Evolutionary conservation across 2,888 invertebrate genomes (phyloP).

Genomic region (Zootermopsis nevadensis): DNA sequence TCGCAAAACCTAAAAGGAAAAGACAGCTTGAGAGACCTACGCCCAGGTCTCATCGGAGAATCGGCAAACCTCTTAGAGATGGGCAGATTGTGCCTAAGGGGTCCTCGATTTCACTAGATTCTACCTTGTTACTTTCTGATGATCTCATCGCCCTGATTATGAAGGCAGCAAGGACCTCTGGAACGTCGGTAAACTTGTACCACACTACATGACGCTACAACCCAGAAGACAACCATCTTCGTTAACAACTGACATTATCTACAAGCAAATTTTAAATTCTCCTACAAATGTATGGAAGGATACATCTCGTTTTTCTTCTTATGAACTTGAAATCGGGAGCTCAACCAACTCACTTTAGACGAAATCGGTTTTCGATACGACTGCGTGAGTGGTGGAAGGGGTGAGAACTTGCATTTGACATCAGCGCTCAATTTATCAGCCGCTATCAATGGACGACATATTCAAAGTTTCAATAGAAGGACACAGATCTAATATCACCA

Average conservation of each 20-base stretch:
- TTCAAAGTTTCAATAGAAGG: background rate
- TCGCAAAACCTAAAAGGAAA: no score
- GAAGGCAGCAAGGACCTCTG: no score
- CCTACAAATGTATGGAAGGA: background rate
- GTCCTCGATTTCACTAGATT: no score
- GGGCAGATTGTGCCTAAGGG: no score
- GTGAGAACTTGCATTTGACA: background rate
- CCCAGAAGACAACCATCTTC: no score
- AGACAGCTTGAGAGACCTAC: no score
- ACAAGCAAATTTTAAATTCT: background rate
- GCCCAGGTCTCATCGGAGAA: no score
- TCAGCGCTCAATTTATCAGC: constrained; percentile 3
- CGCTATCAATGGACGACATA: background rate
- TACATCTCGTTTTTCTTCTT: background rate
- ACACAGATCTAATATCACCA: background rate
- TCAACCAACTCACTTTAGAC: background rate
- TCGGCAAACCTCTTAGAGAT: no score
- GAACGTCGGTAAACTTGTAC: no score
- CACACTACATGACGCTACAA: no score
- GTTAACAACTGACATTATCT: background rate
- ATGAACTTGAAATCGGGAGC: background rate
- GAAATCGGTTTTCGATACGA: background rate
- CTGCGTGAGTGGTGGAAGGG: background rate
- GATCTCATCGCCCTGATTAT: no score
- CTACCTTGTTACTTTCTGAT: no score